These are phyloP conservation scores for Macroramphosus scolopax DNA, from an alignment of 2,797 vertebrate genomes.

Conservation along the genomic window DNA sequence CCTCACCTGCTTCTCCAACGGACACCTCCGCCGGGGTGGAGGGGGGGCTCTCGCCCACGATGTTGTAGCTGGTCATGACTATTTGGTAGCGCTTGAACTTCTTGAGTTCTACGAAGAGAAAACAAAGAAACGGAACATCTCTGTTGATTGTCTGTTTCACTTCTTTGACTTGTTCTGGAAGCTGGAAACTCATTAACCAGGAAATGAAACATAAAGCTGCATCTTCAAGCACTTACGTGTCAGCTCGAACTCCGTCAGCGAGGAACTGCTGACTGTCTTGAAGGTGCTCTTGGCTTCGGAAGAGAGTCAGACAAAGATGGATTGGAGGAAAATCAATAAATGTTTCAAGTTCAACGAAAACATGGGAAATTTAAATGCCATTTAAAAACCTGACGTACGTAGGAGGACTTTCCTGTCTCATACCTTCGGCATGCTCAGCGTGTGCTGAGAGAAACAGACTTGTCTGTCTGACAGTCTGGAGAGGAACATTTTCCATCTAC, in stretches of 20 bases:
- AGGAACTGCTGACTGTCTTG: constrained; percentile 92
- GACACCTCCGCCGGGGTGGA: constrained; percentile 89
- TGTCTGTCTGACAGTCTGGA: no score
- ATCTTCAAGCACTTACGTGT: constrained; percentile 84
- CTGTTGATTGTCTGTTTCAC: background rate
- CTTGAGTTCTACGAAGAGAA: constrained; percentile 81
- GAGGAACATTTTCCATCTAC: constrained; percentile 5
- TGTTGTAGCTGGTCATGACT: constrained; percentile 90
- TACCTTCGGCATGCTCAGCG: no score
- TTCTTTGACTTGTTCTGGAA: background rate
- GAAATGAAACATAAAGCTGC: background rate
- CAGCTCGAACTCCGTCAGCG: constrained; percentile 90
- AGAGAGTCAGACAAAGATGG: constrained; percentile 67
- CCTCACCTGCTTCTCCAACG: constrained; percentile 93
- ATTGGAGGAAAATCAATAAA: constrained; percentile 39
- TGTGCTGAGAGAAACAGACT: no score
- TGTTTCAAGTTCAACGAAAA: constrained; percentile 32
- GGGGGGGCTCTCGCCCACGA: constrained; percentile 89
- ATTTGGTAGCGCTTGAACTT: constrained; percentile 92
- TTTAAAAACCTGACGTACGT: constrained; percentile 27
- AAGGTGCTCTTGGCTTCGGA: constrained; percentile 91
- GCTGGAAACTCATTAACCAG: background rate
- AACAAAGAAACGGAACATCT: background rate
- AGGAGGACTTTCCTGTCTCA: constrained; percentile 16
- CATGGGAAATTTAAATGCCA: constrained; percentile 12